Evolutionary conservation across 1,140 invertebrate genomes (phyloP).

Genomic region (Lycorma delicatula): DNA sequence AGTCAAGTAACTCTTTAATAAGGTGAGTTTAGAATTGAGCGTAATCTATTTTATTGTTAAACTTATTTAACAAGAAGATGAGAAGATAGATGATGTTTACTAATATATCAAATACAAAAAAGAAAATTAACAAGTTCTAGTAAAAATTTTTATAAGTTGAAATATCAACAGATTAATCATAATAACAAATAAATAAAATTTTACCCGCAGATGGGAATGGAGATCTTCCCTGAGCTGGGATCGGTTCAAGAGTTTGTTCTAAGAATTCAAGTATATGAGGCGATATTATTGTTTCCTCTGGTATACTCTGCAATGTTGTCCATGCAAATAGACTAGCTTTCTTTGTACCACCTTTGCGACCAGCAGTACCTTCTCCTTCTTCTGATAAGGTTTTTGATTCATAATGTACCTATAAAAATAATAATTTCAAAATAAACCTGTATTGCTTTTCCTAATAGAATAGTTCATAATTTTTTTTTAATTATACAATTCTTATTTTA

Average conservation of each 20-base stretch:
- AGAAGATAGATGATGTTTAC: neutral
- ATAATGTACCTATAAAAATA: conserved; percentile 61
- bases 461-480: conserved; percentile 7
- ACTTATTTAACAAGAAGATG: no score
- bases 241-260: conserved; percentile 89
- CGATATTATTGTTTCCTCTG: conserved; percentile 91
- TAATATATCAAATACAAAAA: neutral
- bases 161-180: no score
- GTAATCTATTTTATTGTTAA: no score
- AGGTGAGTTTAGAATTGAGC: no score
- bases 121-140: no score
- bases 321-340: conserved; percentile 91
- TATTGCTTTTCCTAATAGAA: neutral
- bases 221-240: conserved; percentile 49
- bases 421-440: neutral
- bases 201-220: conserved; percentile 15
- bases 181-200: neutral
- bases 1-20: no score
- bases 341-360: conserved; percentile 58
- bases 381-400: conserved; percentile 71
- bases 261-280: conserved; percentile 91
- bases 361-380: conserved; percentile 35
- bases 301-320: conserved; percentile 91
- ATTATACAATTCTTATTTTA: no score
- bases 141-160: no score